These are phyloP conservation scores for Campoletis raptor DNA, from an alignment of 2,888 invertebrate species.

Conservation along the genomic window DNA sequence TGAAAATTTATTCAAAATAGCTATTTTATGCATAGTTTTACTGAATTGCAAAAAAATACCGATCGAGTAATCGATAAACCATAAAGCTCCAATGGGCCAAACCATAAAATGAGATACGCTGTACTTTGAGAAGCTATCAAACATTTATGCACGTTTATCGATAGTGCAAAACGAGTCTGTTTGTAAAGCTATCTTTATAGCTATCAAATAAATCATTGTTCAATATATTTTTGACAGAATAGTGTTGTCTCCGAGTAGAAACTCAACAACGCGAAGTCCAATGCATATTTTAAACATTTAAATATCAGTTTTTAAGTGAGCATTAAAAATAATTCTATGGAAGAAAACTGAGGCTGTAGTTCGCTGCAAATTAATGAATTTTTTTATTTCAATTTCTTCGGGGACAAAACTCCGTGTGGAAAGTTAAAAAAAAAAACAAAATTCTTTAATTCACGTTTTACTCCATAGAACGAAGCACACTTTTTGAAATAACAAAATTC, in stretches of 20 bases:
- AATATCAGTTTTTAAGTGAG: neutral
- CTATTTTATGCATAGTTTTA: neutral
- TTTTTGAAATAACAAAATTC: neutral
- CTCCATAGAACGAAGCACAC: neutral
- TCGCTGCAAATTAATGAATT: neutral
- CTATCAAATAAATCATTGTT: neutral
- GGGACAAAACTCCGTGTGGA: neutral
- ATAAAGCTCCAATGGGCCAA: neutral
- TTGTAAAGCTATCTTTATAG: neutral
- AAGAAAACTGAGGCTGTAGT: neutral
- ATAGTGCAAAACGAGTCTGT: neutral
- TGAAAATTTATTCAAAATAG: neutral
- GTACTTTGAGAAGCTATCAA: neutral
- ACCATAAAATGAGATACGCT: neutral
- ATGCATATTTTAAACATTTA: neutral
- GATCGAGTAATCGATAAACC: neutral
- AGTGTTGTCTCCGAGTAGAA: neutral
- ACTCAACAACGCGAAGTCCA: neutral
- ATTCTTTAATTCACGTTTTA: neutral
- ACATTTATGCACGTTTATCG: neutral
- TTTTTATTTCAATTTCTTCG: neutral
- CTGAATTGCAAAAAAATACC: neutral
- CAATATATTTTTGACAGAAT: neutral
- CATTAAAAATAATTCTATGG: neutral
- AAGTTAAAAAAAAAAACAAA: neutral